These are phyloP conservation scores for Heteromurus nitidus DNA, from an alignment of 2,888 invertebrate genomes.

Conservation along the genomic window DNA sequence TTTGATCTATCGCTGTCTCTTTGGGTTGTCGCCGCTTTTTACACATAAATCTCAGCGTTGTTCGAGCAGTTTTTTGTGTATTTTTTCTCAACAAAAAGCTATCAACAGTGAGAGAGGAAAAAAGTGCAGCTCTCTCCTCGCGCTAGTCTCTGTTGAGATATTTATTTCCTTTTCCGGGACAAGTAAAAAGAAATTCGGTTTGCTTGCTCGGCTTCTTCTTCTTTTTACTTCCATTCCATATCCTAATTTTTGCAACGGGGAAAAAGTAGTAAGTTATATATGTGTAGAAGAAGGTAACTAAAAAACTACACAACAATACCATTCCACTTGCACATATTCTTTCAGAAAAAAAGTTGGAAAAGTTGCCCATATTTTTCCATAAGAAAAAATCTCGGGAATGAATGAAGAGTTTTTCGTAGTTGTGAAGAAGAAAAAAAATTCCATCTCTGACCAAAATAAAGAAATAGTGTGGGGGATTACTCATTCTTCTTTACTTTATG, in stretches of 20 bases:
- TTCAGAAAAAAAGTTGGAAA: constrained; percentile 10
- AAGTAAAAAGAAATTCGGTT: constrained; percentile 27
- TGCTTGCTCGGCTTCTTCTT: constrained; percentile 23
- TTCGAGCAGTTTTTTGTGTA: constrained; percentile 32
- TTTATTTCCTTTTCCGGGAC: constrained; percentile 63
- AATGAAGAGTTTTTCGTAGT: constrained; percentile 20
- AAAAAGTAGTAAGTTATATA: constrained; percentile 8
- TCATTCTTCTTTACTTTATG: constrained; percentile 41
- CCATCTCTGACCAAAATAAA: constrained; percentile 46
- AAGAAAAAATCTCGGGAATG: constrained; percentile 10
- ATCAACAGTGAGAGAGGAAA: constrained; percentile 23
- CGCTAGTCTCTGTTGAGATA: constrained; percentile 52
- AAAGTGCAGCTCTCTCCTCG: background rate
- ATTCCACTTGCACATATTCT: background rate
- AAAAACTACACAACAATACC: background rate
- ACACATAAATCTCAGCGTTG: constrained; percentile 48
- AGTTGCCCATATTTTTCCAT: constrained; percentile 39
- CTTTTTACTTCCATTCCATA: background rate
- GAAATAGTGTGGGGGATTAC: constrained; percentile 57
- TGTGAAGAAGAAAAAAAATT: constrained; percentile 14
- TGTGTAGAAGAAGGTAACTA: background rate
- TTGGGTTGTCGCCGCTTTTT: constrained; percentile 55
- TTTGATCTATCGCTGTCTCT: constrained; percentile 63
- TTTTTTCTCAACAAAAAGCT: constrained; percentile 28
- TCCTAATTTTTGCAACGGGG: constrained; percentile 13